Evolutionary conservation across 2,113 vertebrate genomes (phyloP), one percentile per base, ranked within the genome.

Genomic region (Oncorhynchus masou): DNA sequence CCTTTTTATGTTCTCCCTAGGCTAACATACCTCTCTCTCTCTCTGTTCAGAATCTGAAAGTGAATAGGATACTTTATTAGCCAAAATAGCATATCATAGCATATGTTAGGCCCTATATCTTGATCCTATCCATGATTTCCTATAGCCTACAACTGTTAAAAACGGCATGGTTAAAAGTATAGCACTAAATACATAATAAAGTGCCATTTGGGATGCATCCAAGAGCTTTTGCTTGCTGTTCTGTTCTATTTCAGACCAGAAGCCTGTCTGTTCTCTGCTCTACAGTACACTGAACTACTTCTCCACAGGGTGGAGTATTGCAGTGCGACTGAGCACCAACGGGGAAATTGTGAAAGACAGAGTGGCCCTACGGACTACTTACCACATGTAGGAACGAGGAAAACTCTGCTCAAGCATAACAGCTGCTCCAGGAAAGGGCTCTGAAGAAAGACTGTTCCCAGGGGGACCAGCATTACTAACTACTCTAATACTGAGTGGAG

Each of bases 281-380:
- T 51, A n/a, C 6, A 34, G 34, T 34, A 34, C 72, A 74, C n/a
- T 65, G 19, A 34, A 72, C 11, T 9, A 3, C 74, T 49, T 64
- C 54, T 81, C 68, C 82, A 70, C 69, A 77, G 78, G 79, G 74
- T 75, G 78, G 82, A 80, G 79, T 83, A 71, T 73, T 73, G 71
- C 24, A 22, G 59, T 62, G 59, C 75, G 75, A 54, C 80, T 54
- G 68, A 84, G 31, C 74, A 66, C 59, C 39, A 54, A 57, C 22
- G 25, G 67, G 68, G 72, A 83, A 83, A 81, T 74, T 81, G 45
- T 80, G 60, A 80, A 69, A 77, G 73, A 82, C 84, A 84, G 73
- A 78, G 25, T 59, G 29, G 76, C 72, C 65, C 80, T 66, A 70
- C 75, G 75, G 86, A 78, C 65, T 45, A 69, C 68, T 75, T 82